These are phyloP conservation scores for Perca fluviatilis DNA, from an alignment of 2,113 vertebrate species.

Conservation along the genomic window DNA sequence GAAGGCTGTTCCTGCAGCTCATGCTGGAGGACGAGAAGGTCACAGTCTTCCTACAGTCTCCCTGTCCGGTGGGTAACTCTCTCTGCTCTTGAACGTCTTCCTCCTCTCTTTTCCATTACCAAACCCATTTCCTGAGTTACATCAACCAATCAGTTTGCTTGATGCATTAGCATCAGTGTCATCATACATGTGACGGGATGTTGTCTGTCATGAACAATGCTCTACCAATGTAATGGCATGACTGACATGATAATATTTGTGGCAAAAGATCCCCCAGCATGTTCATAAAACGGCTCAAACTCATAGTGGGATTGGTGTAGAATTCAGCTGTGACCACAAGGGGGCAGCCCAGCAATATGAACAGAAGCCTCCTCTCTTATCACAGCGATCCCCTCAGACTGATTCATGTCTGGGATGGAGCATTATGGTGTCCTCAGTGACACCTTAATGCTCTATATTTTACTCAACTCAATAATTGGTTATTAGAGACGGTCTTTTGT, in stretches of 20 bases:
- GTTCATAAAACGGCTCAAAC: not conserved
- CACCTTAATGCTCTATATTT: slow-evolving; percentile 23
- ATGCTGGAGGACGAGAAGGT: slow-evolving; percentile 99
- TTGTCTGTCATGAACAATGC: too few relatives aligned
- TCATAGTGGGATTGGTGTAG: not conserved
- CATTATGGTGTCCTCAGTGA: not conserved
- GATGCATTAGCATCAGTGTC: too few relatives aligned
- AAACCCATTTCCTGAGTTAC: not conserved
- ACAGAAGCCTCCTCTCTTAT: not conserved
- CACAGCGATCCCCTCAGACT: not conserved
- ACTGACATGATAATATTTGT: not conserved
- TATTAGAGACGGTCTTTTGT: slow-evolving; percentile 25
- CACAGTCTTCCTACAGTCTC: slow-evolving; percentile 98
- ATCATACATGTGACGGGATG: too few relatives aligned
- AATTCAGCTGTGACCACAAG: slow-evolving; percentile 52
- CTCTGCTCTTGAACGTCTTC: not conserved
- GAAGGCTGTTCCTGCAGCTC: slow-evolving; percentile 96
- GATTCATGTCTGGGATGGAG: slow-evolving; percentile 7
- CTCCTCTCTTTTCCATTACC: not conserved
- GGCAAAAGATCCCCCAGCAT: not conserved
- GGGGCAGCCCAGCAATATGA: slow-evolving; percentile 45
- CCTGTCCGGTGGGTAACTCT: slow-evolving; percentile 91
- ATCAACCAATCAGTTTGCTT: not conserved
- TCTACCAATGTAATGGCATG: not conserved
- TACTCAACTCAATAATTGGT: slow-evolving; percentile 26